Conservation (phyloP, 2,888 invertebrate genomes). For the Gasteruption jaculator region DNA sequence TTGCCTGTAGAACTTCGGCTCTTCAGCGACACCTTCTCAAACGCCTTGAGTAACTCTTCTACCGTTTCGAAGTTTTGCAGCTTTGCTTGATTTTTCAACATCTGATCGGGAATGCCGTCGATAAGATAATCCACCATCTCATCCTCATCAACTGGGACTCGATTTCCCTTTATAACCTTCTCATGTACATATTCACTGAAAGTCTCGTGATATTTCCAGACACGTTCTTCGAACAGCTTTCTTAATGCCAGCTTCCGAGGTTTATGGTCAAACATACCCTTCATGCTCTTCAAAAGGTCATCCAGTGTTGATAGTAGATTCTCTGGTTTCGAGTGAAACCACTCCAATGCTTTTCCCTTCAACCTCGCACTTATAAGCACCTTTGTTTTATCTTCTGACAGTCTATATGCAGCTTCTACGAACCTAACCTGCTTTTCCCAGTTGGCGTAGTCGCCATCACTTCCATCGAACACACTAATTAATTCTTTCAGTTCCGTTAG, state of each 20-base stretch:
- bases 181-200: slow-evolving; percentile 22
- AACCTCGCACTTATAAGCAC: slow-evolving; percentile 14
- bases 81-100: slow-evolving; percentile 10
- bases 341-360: slow-evolving; percentile 18
- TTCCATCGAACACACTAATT: no score
- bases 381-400: no score
- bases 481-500: no score
- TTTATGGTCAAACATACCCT: slow-evolving; percentile 16
- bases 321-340: slow-evolving; percentile 22
- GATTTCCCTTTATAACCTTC: slow-evolving; percentile 20
- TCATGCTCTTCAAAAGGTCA: slow-evolving; percentile 16
- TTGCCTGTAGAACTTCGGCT: no score
- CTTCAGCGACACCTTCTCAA: background rate
- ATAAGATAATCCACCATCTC: slow-evolving; percentile 18
- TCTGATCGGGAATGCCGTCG: slow-evolving; percentile 8
- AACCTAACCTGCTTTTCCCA: no score
- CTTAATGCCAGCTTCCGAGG: slow-evolving; percentile 8
- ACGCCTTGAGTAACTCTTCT: slow-evolving; percentile 9
- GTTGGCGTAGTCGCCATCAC: no score
- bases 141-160: slow-evolving; percentile 15
- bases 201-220: slow-evolving; percentile 15
- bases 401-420: no score
- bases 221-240: slow-evolving; percentile 15
- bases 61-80: slow-evolving; percentile 4
- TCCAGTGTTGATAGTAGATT: slow-evolving; percentile 10